A percentile compares a stretch with the other conserved stretches of the same genome.
Conservation (phyloP, 2,888 invertebrate species). For the Rotaria macrura region DNA sequence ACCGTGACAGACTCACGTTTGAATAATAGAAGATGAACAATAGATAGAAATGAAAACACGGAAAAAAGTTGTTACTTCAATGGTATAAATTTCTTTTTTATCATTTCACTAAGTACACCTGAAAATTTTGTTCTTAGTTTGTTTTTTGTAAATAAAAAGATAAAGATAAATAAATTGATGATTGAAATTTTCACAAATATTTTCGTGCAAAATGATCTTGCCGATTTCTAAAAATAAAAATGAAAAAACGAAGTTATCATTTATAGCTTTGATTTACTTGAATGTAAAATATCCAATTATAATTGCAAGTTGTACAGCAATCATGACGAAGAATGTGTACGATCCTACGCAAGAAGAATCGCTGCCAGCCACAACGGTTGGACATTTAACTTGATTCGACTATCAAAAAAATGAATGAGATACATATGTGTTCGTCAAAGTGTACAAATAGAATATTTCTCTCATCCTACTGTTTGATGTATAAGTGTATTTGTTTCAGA, state of each 20-base stretch:
- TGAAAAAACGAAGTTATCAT: neutral
- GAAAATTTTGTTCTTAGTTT: neutral
- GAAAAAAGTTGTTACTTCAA: neutral
- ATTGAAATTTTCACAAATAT: neutral
- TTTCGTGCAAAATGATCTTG: neutral
- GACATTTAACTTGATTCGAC: neutral
- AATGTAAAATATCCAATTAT: neutral
- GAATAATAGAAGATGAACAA: neutral
- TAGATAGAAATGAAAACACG: no score
- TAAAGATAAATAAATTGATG: no score
- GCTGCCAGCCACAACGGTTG: neutral
- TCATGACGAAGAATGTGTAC: neutral
- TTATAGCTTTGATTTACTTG: neutral
- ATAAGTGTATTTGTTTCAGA: neutral
- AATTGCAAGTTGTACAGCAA: neutral
- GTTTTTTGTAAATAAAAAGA: no score
- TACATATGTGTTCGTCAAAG: no score
- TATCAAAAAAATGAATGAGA: neutral
- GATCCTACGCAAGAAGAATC: neutral
- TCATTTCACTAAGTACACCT: neutral
- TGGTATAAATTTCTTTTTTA: neutral
- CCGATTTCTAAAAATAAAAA: neutral
- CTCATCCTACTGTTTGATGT: neutral
- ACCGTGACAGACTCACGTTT: neutral
- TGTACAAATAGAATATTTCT: neutral